Evolutionary conservation across 1,140 invertebrate species (phyloP).

Genomic region (Aleiodes sp.): DNA sequence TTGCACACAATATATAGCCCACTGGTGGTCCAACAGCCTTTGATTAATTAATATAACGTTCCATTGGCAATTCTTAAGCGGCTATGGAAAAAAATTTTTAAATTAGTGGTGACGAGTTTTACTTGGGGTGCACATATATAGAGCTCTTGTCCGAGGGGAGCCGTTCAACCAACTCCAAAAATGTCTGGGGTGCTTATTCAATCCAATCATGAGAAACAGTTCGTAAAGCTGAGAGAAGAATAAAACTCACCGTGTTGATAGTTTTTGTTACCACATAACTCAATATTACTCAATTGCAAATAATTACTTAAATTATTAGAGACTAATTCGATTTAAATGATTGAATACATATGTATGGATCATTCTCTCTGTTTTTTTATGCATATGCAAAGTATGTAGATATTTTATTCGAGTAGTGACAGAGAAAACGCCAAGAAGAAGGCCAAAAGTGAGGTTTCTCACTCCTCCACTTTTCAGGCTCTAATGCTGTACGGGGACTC

Average conservation of each 20-base stretch:
- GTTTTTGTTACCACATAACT: not conserved
- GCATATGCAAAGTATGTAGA: no score
- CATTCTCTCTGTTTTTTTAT: no score
- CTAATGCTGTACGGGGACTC: conserved; percentile 36
- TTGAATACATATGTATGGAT: no score
- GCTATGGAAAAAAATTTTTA: conserved; percentile 23
- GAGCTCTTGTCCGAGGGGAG: not conserved
- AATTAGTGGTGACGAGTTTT: conserved; percentile 1
- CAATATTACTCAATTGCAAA: no score
- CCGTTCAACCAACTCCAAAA: not conserved
- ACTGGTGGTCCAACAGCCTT: conserved; percentile 33
- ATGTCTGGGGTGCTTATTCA: not conserved
- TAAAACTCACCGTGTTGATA: not conserved
- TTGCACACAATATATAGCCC: not conserved
- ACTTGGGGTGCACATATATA: not conserved
- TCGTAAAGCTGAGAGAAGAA: conserved; percentile 4
- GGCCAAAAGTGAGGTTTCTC: conserved; percentile 5
- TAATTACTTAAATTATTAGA: no score
- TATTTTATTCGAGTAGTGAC: conserved; percentile 2
- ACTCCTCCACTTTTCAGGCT: conserved; percentile 22
- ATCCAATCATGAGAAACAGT: conserved; percentile 13
- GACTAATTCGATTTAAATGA: no score
- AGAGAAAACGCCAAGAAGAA: not conserved
- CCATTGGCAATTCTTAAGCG: conserved; percentile 41
- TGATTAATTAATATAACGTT: conserved; percentile 52